A percentile compares a stretch with the other conserved stretches of the same genome.
phyloP scores from a whole-genome alignment of 1,140 invertebrate species.

The Heliconius eleuchia region DNA sequence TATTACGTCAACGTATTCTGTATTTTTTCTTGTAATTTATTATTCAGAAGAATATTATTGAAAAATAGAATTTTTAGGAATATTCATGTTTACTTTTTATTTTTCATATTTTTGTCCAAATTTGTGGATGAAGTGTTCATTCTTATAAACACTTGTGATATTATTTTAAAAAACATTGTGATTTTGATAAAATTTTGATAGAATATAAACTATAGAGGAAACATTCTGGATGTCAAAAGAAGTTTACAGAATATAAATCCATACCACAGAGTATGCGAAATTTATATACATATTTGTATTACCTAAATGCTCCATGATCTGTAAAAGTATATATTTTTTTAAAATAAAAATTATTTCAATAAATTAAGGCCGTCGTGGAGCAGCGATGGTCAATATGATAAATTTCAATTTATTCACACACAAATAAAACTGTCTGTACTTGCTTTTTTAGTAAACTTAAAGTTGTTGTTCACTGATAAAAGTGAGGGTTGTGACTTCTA shows the following conservation, averaged over 20 bases:
- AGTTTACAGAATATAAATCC: neutral
- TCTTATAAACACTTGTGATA: conserved; percentile 1
- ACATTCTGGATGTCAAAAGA: neutral
- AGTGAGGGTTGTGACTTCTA: no score
- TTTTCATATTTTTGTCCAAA: neutral
- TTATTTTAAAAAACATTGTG: neutral
- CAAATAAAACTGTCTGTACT: no score
- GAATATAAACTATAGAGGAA: neutral
- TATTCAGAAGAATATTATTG: neutral
- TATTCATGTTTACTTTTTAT: neutral
- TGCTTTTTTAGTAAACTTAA: no score
- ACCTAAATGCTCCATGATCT: neutral
- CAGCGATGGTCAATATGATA: no score
- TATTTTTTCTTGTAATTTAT: neutral
- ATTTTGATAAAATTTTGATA: neutral
- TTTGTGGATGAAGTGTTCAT: neutral
- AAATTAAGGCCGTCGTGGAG: no score
- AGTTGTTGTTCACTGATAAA: no score
- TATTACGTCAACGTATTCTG: neutral
- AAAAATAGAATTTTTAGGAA: neutral
- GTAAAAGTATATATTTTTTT: neutral
- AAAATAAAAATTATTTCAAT: no score
- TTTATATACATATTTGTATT: neutral
- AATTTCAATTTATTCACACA: no score
- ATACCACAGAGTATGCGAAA: neutral